Evolutionary conservation across 1,140 invertebrate genomes (phyloP).

Genomic region (Heterodera schachtii): DNA sequence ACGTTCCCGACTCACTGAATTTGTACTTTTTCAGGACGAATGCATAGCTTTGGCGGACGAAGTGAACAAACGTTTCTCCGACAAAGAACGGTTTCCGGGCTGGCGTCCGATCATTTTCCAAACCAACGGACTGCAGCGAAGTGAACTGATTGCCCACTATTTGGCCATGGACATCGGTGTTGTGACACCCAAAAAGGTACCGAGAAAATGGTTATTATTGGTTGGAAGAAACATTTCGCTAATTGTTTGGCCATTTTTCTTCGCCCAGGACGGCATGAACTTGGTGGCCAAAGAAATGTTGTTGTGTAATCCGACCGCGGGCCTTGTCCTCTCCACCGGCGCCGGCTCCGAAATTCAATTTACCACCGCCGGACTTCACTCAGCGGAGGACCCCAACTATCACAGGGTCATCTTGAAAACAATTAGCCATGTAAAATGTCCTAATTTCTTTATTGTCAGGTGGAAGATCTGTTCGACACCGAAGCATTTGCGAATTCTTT

Average conservation of each 20-base stretch:
- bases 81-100: slow-evolving; percentile 41
- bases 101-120: slow-evolving; percentile 64
- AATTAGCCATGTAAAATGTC: not conserved
- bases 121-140: slow-evolving; percentile 62
- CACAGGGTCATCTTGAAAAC: slow-evolving; percentile 39
- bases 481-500: slow-evolving; percentile 62
- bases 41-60: slow-evolving; percentile 58
- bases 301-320: slow-evolving; percentile 63
- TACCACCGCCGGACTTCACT: slow-evolving; percentile 58
- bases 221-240: too few relatives aligned
- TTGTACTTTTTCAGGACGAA: slow-evolving; percentile 52
- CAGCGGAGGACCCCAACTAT: slow-evolving; percentile 50
- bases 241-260: too few relatives aligned
- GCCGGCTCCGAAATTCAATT: slow-evolving; percentile 64
- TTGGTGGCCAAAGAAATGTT: slow-evolving; percentile 60
- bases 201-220: too few relatives aligned
- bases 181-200: slow-evolving; percentile 59
- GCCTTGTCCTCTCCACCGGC: slow-evolving; percentile 62
- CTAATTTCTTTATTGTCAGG: slow-evolving; percentile 26
- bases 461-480: slow-evolving; percentile 56
- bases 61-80: slow-evolving; percentile 54
- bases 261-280: slow-evolving; percentile 63
- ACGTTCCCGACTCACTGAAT: too few relatives aligned
- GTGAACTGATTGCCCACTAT: slow-evolving; percentile 61
- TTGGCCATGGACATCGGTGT: slow-evolving; percentile 65